Conservation (phyloP, 2,113 vertebrate species). For the Entomyzon cyanotis region DNA sequence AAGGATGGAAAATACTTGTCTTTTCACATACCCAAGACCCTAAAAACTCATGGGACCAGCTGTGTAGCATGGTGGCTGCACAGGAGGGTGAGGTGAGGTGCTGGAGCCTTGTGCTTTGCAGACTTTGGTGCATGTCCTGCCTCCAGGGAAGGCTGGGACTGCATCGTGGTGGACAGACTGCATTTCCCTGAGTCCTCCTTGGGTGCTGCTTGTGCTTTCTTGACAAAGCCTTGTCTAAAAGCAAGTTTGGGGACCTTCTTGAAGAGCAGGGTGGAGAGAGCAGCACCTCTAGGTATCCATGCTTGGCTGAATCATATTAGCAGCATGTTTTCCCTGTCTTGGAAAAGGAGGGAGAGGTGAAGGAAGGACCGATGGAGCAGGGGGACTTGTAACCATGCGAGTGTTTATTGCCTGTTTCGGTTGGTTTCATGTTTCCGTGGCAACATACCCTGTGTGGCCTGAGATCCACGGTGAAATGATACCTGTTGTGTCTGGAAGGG, state of each 20-base stretch:
- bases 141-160: not conserved
- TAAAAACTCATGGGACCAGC: not conserved
- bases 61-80: not conserved
- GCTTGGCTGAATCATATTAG: not conserved
- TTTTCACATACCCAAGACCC: not conserved
- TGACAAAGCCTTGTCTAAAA: not conserved
- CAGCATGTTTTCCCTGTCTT: not conserved
- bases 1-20: not conserved
- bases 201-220: not conserved
- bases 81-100: not conserved
- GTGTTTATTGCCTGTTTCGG: not conserved
- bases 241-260: not conserved
- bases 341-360: not conserved
- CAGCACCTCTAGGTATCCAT: not conserved
- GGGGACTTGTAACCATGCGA: not conserved
- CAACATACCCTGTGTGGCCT: not conserved
- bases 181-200: not conserved
- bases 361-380: not conserved
- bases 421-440: not conserved
- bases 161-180: fast-evolving
- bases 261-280: not conserved
- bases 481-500: not conserved
- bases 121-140: not conserved
- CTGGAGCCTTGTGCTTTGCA: not conserved
- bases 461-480: not conserved